Evolutionary conservation across 1,140 invertebrate species (phyloP), one percentile per base, ranked within the genome.

Genomic region (Panulirus ornatus): DNA sequence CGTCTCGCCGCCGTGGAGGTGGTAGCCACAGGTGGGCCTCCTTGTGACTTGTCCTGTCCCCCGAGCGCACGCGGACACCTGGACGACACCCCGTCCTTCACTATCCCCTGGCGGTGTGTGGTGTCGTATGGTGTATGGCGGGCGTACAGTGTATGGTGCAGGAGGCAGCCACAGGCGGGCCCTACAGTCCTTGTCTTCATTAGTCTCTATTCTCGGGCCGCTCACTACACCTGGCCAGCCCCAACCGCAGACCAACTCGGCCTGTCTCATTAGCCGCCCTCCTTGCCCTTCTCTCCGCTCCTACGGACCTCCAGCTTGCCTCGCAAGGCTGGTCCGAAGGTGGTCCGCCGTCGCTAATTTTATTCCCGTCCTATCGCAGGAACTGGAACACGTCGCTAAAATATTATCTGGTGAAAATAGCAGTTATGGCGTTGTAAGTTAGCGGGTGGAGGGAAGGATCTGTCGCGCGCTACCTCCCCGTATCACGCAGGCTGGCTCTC

Each of bases 131-230:
- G 44, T 47, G 44, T 47, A 47, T 47, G 14, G 44, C 44, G 5
- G 44, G 44, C 14, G 44, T 47, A 47, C 14, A 47, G 44, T 11
- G n/a, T n/a, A n/a, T 34, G 27, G 58, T 30, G 58, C 1, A 30
- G 3, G 27, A 1, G 0, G 1, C 58, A 27, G 58, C n/a, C 58
- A 5, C 54, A 14, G 11, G 27, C 58, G n/a, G 58, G 30, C 58
- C 58, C 9, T 58, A 22, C 58, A 6, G 47, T 11, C 58, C 78
- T 30, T 58, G 78, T 81, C 47, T 81, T 81, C 78, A 81, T 81
- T 81, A 81, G 47, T 34, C 8, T 58, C 78, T 22, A 81, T 81
- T 81, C 78, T 81, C 22, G 58, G 19, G 27, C 44, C 58, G n/a
- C n/a, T 27, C n/a, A 30, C 5, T 54, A 38, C 78, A 81, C 78